Evolutionary conservation across 2,888 invertebrate species (phyloP).

Genomic region (Apodemia zela): DNA sequence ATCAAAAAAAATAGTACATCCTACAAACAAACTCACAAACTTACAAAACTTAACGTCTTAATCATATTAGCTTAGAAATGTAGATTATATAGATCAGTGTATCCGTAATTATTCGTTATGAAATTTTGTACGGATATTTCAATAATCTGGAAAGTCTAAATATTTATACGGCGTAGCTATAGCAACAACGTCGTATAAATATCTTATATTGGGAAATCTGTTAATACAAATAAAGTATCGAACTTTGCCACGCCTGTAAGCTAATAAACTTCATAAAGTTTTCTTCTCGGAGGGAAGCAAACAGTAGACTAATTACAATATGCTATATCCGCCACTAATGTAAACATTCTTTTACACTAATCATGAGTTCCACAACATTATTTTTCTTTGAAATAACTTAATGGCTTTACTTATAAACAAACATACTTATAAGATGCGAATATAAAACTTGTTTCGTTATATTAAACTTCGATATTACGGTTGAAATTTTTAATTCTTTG

Average conservation of each 20-base stretch:
- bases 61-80: too few species aligned
- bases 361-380: conserved; percentile 31
- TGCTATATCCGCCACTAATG: conserved; percentile 40
- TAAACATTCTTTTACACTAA: conserved; percentile 43
- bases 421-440: conserved; percentile 17
- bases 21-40: too few species aligned
- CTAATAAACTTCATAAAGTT: conserved; percentile 26
- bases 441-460: not conserved
- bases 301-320: conserved; percentile 59
- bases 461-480: too few species aligned
- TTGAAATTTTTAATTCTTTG: too few species aligned
- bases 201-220: not conserved
- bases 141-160: not conserved
- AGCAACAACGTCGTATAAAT: not conserved
- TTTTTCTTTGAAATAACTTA: conserved; percentile 26
- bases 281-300: conserved; percentile 40
- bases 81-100: too few species aligned
- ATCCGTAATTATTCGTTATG: too few species aligned
- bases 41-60: too few species aligned
- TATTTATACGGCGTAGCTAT: not conserved
- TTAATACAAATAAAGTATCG: conserved; percentile 24
- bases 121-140: too few species aligned
- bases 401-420: conserved; percentile 14
- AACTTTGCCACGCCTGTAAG: conserved; percentile 27
- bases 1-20: too few species aligned